Base-by-base conservation (phyloP, 2,113 vertebrate species). In the Epinephelus cyanopodus region DNA sequence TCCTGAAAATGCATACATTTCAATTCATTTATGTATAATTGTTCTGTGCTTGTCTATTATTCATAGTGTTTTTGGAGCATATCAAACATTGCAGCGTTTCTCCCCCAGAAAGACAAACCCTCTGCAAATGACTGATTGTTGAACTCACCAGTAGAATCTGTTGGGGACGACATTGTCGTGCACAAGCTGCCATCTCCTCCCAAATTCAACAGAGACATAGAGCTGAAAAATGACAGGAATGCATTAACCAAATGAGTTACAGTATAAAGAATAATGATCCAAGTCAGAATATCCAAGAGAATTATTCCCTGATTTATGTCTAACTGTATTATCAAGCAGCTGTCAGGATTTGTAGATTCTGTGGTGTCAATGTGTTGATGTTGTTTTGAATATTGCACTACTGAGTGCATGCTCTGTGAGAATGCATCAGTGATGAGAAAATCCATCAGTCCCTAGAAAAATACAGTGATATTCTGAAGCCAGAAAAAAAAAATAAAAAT, bases 61-160 rank as follows among this genome's bases (percentile, higher is more conserved):
- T 72, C 37, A 74, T 52, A 23, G 45, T 60, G 57, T 48, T 82
- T 83, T 19, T 21, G 19, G n/a, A 66, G 19, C 19, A 52, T 27
- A n/a, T 76, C 12, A 39, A 19, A 48, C 7, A 74, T 29, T 62
- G 42, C 69, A 72, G 67, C 39, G 27, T 71, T 56, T 74, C n/a
- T 61, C 39, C 29, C 12, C 39, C 8, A 17, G 7, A 63, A 45
- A 76, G 33, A 73, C 33, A 52, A 42, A 27, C 19, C 9, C n/a
- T 64, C 19, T 52, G 18, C 17, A 50, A 75, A 57, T 67, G 81
- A 85, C 10, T 56, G 76, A 77, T 57, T 54, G 74, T 81, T 60
- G 60, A 73, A 73, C 97, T 98, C 95, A 99, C 97, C 97, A 99
- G 92, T 99, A 99, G 90, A 99, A 99, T 83, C 97, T 96, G 94